Evolutionary conservation across 2,113 vertebrate species (phyloP).

Genomic region (Psittacara wagleri): DNA sequence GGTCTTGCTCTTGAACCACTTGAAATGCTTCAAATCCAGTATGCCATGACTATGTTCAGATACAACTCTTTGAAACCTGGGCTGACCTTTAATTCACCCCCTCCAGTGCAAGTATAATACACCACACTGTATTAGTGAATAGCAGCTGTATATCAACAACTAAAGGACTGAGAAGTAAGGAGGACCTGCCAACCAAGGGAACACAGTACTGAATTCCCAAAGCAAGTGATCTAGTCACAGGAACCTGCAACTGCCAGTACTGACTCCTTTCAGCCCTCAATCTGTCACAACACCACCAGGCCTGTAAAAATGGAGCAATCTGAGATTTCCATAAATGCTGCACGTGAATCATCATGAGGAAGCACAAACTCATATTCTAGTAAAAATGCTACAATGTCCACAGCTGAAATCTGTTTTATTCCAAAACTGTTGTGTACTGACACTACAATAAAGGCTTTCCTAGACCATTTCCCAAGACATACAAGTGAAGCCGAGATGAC

Average conservation of each 20-base stretch:
- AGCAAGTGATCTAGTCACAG: neutral
- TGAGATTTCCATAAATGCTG: neutral
- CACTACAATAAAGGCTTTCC: neutral
- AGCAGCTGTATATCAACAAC: neutral
- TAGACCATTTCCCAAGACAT: fast-evolving
- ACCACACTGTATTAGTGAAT: fast-evolving
- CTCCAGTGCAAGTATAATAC: fast-evolving
- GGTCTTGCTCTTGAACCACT: neutral
- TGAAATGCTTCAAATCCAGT: neutral
- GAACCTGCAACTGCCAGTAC: neutral
- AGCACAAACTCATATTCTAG: neutral
- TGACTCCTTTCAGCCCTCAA: neutral
- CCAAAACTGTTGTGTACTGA: neutral
- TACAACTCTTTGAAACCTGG: neutral
- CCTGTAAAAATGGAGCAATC: neutral
- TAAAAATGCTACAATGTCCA: neutral
- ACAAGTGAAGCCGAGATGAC: neutral
- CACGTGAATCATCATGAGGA: neutral
- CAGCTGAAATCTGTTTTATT: neutral
- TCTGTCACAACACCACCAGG: neutral
- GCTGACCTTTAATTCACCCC: neutral
- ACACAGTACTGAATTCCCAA: fast-evolving
- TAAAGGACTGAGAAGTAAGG: fast-evolving
- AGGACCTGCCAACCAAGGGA: neutral
- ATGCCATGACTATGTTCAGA: neutral